Evolutionary conservation across 2,113 vertebrate genomes (phyloP).

Genomic region (Hydrolagus affinis): DNA sequence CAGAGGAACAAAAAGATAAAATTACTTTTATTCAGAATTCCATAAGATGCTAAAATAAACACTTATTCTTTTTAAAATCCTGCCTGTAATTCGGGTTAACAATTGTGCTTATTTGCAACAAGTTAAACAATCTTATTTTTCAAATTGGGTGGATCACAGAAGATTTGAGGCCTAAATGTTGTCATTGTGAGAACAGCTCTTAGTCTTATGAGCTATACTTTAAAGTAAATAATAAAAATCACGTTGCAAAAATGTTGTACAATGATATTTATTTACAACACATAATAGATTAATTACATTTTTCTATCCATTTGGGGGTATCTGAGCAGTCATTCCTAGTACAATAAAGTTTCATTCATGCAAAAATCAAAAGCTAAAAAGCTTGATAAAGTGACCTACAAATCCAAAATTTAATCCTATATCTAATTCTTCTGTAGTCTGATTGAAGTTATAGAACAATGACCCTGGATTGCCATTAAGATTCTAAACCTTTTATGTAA

Average conservation of each 20-base stretch:
- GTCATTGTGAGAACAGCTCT: background rate
- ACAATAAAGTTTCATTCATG: background rate
- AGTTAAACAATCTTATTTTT: background rate
- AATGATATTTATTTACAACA: background rate
- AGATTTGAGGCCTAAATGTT: background rate
- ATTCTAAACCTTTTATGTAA: too few relatives aligned
- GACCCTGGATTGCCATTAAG: too few relatives aligned
- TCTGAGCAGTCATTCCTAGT: background rate
- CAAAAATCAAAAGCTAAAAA: background rate
- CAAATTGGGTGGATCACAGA: background rate
- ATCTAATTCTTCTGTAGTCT: too few relatives aligned
- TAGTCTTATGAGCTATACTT: background rate
- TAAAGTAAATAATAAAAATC: background rate
- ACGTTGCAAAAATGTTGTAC: background rate
- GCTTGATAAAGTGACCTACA: background rate
- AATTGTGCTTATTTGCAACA: background rate
- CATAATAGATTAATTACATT: background rate
- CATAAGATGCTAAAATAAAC: too few relatives aligned
- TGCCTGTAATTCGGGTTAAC: background rate
- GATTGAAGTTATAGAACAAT: too few relatives aligned
- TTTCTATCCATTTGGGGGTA: background rate
- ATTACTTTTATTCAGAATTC: too few relatives aligned
- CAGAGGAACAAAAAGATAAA: too few relatives aligned
- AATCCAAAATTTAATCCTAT: too few relatives aligned
- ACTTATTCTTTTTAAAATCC: too few relatives aligned